These are phyloP conservation scores for Chelonia mydas DNA, from an alignment of 2,797 vertebrate genomes.

Conservation along the genomic window DNA sequence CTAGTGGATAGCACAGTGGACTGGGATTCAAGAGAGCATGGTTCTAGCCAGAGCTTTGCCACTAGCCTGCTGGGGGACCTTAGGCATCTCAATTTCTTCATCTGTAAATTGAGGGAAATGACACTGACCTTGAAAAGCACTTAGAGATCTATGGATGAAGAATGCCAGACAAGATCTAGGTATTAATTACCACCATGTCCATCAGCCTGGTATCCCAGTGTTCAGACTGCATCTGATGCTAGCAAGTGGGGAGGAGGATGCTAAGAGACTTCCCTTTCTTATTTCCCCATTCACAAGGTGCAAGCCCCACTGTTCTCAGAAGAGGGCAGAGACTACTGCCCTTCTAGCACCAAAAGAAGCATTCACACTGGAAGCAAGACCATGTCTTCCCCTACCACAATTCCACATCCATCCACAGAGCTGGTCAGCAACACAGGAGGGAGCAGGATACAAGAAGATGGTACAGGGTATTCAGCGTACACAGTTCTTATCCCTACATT, in stretches of 20 bases:
- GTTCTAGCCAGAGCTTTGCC: background rate
- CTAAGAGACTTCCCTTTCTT: background rate
- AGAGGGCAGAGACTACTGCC: background rate
- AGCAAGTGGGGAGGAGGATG: background rate
- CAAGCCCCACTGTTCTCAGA: background rate
- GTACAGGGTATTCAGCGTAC: background rate
- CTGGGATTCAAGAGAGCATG: background rate
- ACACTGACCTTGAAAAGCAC: background rate
- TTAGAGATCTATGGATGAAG: background rate
- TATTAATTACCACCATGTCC: background rate
- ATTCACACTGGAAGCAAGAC: background rate
- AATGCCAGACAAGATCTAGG: background rate
- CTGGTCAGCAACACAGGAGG: background rate
- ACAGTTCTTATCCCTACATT: background rate
- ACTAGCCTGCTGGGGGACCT: no score
- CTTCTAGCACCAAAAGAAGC: background rate
- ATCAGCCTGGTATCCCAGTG: background rate
- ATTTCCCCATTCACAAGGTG: background rate
- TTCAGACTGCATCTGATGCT: background rate
- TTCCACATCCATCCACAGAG: background rate
- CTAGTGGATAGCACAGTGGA: background rate
- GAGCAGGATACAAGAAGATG: background rate
- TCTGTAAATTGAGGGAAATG: background rate
- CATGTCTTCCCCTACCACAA: background rate
- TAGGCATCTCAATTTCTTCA: background rate